Conservation (phyloP, 2,888 invertebrate species). For the Drosophila anceps region DNA sequence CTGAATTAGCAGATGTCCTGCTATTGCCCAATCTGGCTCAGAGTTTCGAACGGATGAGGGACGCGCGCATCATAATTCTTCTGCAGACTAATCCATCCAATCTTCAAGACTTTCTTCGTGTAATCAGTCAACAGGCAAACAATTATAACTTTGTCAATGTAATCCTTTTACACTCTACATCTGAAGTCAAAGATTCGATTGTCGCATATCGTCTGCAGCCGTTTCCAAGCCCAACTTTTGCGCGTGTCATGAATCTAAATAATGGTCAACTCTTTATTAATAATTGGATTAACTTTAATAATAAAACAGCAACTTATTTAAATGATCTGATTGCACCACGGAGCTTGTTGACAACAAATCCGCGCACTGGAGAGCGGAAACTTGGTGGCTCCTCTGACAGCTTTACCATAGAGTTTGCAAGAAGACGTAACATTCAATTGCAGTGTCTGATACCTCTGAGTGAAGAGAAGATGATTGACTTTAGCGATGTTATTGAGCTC, state of each 20-base stretch:
- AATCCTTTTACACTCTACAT: conserved; percentile 28
- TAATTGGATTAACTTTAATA: conserved; percentile 2
- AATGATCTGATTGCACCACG: not conserved
- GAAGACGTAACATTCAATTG: conserved; percentile 21
- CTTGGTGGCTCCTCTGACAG: conserved; percentile 11
- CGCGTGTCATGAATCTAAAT: not conserved
- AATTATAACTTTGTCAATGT: conserved; percentile 11
- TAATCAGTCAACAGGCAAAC: not conserved
- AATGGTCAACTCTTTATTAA: not conserved
- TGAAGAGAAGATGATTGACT: not conserved
- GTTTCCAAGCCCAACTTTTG: conserved; percentile 27
- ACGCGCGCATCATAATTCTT: conserved; percentile 31
- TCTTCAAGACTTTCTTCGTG: not conserved
- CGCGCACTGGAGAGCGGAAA: conserved; percentile 11
- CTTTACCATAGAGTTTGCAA: conserved; percentile 23
- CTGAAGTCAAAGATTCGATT: not conserved
- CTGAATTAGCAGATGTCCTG: conserved; percentile 7
- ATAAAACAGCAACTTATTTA: conserved; percentile 9
- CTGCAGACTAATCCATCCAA: not conserved
- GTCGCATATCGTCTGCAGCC: conserved; percentile 14
- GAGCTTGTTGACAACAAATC: conserved; percentile 2
- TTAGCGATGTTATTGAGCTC: not conserved
- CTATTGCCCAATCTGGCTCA: conserved; percentile 26
- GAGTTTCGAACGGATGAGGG: conserved; percentile 28
- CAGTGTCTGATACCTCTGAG: not conserved